phyloP scores from a whole-genome alignment of 2,797 vertebrate genomes.

The Rhyacichthys aspro region DNA sequence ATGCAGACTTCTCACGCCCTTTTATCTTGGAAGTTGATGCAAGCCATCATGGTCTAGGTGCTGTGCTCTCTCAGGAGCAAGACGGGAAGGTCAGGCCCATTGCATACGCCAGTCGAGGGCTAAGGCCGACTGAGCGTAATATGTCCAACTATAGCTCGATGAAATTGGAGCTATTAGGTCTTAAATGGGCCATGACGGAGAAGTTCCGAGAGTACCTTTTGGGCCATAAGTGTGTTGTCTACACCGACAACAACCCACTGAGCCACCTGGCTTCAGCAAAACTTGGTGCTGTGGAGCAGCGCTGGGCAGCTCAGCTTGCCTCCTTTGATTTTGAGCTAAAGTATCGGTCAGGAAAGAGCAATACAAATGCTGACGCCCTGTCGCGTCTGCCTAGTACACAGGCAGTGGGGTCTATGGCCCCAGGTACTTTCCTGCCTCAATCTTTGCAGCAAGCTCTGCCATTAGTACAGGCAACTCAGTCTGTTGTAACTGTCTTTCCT shows the following conservation, averaged over 20 bases:
- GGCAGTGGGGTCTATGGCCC: not conserved
- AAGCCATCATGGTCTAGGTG: slow-evolving; percentile 1
- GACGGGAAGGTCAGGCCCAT: not conserved
- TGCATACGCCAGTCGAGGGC: slow-evolving; percentile 3
- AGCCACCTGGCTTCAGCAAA: not conserved
- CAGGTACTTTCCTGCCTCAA: not conserved
- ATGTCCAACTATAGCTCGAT: slow-evolving; percentile 11
- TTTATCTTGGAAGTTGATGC: slow-evolving; percentile 20
- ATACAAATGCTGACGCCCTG: slow-evolving; percentile 14
- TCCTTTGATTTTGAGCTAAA: slow-evolving; percentile 4
- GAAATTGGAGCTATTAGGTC: slow-evolving; percentile 2
- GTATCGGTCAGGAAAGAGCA: not conserved
- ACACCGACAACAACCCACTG: not conserved
- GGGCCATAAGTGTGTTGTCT: not conserved
- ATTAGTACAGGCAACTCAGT: not conserved
- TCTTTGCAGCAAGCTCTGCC: not conserved
- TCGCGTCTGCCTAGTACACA: slow-evolving; percentile 4
- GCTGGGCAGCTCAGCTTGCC: not conserved
- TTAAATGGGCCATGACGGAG: slow-evolving; percentile 11
- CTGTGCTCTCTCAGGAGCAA: not conserved
- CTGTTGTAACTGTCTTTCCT: not conserved
- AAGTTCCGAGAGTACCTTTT: slow-evolving; percentile 5
- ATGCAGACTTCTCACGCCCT: not conserved
- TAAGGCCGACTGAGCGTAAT: slow-evolving; percentile 3
- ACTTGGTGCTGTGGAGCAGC: not conserved